Percentiles rank a stretch among this genome's conserved stretches.
These are phyloP conservation scores for Sebastolobus alascanus DNA, from an alignment of 2,797 vertebrate species.

Conservation along the genomic window DNA sequence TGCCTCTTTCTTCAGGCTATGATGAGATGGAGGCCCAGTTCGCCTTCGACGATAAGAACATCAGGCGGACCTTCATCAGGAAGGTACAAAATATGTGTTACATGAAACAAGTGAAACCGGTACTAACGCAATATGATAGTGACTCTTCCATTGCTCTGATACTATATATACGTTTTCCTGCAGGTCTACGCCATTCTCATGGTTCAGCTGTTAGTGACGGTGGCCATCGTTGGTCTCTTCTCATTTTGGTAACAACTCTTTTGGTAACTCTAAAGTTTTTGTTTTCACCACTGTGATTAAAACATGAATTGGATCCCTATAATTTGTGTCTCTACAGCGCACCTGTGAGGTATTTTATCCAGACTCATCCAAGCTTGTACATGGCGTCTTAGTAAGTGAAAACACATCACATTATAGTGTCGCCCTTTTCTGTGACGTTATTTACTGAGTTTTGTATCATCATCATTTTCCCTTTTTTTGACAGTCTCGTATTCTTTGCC, in stretches of 20 bases:
- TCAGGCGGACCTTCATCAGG: conserved; percentile 92
- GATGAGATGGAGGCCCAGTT: conserved; percentile 90
- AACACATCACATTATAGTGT: neutral
- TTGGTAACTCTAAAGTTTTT: neutral
- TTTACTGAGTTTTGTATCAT: neutral
- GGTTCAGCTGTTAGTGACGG: conserved; percentile 90
- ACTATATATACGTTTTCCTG: neutral
- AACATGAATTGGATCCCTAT: neutral
- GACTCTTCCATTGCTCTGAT: conserved; percentile 8
- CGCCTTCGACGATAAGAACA: conserved; percentile 90
- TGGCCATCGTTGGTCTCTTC: conserved; percentile 91
- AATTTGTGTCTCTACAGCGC: conserved; percentile 79
- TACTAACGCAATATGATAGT: neutral
- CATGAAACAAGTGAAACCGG: neutral
- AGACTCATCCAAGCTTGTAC: conserved; percentile 92
- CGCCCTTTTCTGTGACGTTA: neutral
- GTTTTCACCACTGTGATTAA: neutral
- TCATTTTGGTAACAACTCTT: conserved; percentile 90
- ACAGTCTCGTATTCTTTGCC: conserved; percentile 90
- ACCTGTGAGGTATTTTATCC: conserved; percentile 90
- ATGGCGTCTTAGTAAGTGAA: conserved; percentile 93
- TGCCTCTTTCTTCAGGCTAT: conserved; percentile 75
- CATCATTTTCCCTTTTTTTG: conserved; percentile 4
- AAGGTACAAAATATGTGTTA: conserved; percentile 85
- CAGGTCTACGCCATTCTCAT: conserved; percentile 95